A percentile compares a stretch with the other conserved stretches of the same genome.
phyloP scores from a whole-genome alignment of 1,140 invertebrate species.

The Hesperophylax magnus region DNA sequence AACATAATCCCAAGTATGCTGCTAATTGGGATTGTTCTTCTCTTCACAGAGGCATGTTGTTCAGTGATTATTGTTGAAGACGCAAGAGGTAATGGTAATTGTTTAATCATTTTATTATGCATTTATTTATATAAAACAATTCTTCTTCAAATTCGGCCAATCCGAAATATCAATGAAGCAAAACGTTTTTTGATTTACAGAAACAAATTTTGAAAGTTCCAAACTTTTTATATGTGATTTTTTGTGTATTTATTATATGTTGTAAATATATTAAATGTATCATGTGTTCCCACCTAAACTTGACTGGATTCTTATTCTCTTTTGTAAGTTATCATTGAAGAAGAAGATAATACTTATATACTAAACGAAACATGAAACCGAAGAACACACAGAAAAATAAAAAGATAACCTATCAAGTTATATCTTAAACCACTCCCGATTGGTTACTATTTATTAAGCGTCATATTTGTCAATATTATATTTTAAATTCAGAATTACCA shows the following conservation, averaged over 20 bases:
- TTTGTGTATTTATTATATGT: background rate
- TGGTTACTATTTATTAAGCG: too few species aligned
- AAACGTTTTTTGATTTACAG: background rate
- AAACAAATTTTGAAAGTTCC: background rate
- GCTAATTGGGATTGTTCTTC: background rate
- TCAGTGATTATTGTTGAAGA: constrained; percentile 56
- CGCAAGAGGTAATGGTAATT: constrained; percentile 48
- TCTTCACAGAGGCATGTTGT: constrained; percentile 21
- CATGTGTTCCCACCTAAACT: too few species aligned
- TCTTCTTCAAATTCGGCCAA: background rate
- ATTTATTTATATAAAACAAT: background rate
- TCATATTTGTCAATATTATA: too few species aligned
- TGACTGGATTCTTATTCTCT: too few species aligned
- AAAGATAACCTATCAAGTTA: too few species aligned
- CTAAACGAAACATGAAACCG: too few species aligned
- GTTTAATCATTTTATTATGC: constrained; percentile 11
- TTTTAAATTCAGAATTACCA: too few species aligned
- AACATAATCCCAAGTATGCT: background rate
- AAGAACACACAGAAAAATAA: too few species aligned
- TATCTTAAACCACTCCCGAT: too few species aligned
- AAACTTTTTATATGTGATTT: background rate
- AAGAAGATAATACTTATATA: too few species aligned
- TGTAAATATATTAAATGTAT: background rate
- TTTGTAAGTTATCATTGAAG: too few species aligned
- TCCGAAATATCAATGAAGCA: background rate